Base-by-base conservation (phyloP, 2,113 vertebrate genomes). In the Struthio camelus region DNA sequence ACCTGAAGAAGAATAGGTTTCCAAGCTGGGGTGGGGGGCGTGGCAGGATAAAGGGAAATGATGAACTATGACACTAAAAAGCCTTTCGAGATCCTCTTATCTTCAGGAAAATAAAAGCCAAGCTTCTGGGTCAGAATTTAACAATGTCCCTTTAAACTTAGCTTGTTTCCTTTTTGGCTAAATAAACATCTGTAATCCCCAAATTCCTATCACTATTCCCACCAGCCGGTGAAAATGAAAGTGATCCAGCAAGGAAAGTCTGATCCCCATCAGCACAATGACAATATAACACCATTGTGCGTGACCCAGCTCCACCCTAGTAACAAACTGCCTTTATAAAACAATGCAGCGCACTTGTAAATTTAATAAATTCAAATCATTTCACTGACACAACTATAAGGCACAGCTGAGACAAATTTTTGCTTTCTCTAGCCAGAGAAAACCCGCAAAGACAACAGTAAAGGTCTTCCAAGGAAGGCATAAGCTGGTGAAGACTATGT, bases 141-240 rank as follows among this genome's bases (percentile, higher is more conserved):
- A 92, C 85, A 71, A 91, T 3, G 19, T 59, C 59, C 44, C 59
- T 80, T 89, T 94, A 87, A 94, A 90, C 17, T 42, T 62, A 69
- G 51, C 46, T 81, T 56, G 15, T 81, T 93, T 81, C 69, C 67
- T 59, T 90, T 66, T 59, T 78, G 67, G 76, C 76, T 85, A 19
- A 85, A 71, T 9, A 54, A 93, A 75, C 76, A 83, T 78, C 80
- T 93, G 89, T 75, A 97, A 95, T 93, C 79, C 92, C n/a, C 75
- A 67, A 90, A 97, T 91, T 96, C 93, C 79, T 93, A 54, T 67
- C 1, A 1, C 40, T 96, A 25, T 83, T 93, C 87, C 85, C 85
- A 97, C 51, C 93, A 96, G 71, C 85, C 83, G 87, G 72, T 78
- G 61, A 86, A 79, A 83, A 70, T 77, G 75, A 95, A 94, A 80